Evolutionary conservation across 2,113 vertebrate genomes (phyloP).

Genomic region (Atractosteus spatula): DNA sequence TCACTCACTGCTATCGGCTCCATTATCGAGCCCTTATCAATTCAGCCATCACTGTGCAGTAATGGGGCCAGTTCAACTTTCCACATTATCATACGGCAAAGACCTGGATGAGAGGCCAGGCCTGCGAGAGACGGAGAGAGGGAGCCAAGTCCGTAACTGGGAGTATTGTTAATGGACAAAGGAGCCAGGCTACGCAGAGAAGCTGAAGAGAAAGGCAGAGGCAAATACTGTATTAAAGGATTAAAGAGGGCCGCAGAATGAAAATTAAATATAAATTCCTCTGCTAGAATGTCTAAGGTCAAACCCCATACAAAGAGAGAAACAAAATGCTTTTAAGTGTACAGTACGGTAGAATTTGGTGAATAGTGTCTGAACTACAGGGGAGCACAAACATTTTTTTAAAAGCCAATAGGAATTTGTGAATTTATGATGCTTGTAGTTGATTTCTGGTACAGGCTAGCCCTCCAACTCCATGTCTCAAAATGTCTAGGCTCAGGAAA

Average conservation of each 20-base stretch:
- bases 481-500: too few species aligned
- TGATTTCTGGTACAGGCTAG: too few species aligned
- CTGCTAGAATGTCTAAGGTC: too few species aligned
- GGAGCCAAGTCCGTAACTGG: conserved; percentile 25
- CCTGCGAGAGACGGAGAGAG: conserved; percentile 67
- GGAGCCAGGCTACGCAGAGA: conserved; percentile 21
- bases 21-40: conserved; percentile 94
- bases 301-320: too few species aligned
- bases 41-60: conserved; percentile 90
- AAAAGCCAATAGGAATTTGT: too few species aligned
- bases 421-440: too few species aligned
- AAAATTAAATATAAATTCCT: too few species aligned
- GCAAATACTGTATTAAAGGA: not conserved
- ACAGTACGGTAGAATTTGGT: too few species aligned
- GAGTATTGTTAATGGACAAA: conserved; percentile 31
- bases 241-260: conserved; percentile 8
- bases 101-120: conserved; percentile 85
- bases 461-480: too few species aligned
- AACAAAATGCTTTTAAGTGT: too few species aligned
- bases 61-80: conserved; percentile 99
- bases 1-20: conserved; percentile 86
- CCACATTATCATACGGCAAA: conserved; percentile 98
- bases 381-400: too few species aligned
- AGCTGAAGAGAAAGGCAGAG: not conserved
- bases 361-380: too few species aligned